phyloP scores from a whole-genome alignment of 2,113 vertebrate genomes.

The Pleuronectes platessa region DNA sequence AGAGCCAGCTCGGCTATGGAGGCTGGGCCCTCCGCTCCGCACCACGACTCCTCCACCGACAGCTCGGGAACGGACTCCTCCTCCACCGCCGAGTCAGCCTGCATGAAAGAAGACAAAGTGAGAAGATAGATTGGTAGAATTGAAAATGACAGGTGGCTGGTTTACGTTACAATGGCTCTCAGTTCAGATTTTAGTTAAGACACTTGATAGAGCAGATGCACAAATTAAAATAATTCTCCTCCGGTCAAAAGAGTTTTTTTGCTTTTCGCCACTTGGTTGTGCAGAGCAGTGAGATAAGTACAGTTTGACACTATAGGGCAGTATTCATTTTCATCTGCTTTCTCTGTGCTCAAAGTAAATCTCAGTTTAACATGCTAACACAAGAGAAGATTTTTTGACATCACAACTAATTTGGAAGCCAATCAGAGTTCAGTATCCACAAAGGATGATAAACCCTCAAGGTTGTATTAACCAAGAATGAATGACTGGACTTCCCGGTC shows the following conservation, averaged over 20 bases:
- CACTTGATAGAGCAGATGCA: conserved; percentile 7
- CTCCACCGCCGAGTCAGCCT: conserved; percentile 90
- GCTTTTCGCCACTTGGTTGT: background rate
- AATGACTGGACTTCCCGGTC: too few relatives aligned
- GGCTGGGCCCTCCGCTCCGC: conserved; percentile 86
- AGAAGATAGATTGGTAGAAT: background rate
- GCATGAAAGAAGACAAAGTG: background rate
- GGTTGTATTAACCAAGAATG: too few relatives aligned
- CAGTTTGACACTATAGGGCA: too few relatives aligned
- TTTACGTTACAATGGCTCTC: too few relatives aligned
- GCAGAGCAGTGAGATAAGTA: background rate
- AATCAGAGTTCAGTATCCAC: background rate
- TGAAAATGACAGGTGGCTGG: background rate
- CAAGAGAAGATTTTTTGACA: too few relatives aligned
- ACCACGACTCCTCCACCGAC: conserved; percentile 91
- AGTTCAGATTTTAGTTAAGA: background rate
- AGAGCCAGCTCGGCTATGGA: conserved; percentile 94
- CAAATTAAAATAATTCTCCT: background rate
- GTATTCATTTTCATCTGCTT: too few relatives aligned
- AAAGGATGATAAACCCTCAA: too few relatives aligned
- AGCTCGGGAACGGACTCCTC: conserved; percentile 86
- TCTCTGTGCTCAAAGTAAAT: too few relatives aligned
- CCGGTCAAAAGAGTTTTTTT: background rate
- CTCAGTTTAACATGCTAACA: too few relatives aligned
- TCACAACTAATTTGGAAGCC: background rate